phyloP scores from a whole-genome alignment of 2,797 vertebrate species.

The Tarsius wallacei region DNA sequence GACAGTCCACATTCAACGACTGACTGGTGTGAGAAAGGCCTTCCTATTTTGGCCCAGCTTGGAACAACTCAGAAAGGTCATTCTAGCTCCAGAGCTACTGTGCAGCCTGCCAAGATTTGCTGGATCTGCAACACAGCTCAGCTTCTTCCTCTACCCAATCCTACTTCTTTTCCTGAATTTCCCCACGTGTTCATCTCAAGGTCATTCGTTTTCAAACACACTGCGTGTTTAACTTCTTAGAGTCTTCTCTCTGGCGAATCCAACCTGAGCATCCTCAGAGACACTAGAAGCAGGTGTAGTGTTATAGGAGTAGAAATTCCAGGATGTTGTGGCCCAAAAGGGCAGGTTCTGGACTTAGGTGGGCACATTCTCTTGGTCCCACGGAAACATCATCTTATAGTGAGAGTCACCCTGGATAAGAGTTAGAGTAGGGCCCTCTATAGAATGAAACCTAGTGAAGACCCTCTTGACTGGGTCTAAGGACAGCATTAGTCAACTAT shows the following conservation, averaged over 20 bases:
- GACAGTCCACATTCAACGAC: neutral
- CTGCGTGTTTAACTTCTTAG: neutral
- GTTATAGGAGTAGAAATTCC: neutral
- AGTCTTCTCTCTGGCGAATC: neutral
- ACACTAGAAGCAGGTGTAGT: neutral
- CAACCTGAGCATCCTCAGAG: neutral
- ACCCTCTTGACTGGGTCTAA: neutral
- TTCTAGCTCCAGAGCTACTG: neutral
- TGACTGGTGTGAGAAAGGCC: neutral
- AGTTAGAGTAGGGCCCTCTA: neutral
- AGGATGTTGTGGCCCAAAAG: neutral
- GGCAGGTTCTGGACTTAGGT: neutral
- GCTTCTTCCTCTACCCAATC: neutral
- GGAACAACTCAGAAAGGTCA: neutral
- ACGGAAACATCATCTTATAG: neutral
- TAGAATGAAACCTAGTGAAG: neutral
- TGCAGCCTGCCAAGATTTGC: neutral
- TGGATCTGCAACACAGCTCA: neutral
- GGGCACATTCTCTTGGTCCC: neutral
- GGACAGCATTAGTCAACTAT: neutral
- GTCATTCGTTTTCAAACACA: neutral
- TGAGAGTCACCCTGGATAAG: neutral
- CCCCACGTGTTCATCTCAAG: neutral
- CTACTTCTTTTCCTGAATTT: neutral
- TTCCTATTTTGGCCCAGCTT: neutral